Percentiles rank a stretch among this genome's conserved stretches.
These are phyloP conservation scores for Prolemur simus DNA, from an alignment of 2,113 vertebrate species.

Conservation along the genomic window DNA sequence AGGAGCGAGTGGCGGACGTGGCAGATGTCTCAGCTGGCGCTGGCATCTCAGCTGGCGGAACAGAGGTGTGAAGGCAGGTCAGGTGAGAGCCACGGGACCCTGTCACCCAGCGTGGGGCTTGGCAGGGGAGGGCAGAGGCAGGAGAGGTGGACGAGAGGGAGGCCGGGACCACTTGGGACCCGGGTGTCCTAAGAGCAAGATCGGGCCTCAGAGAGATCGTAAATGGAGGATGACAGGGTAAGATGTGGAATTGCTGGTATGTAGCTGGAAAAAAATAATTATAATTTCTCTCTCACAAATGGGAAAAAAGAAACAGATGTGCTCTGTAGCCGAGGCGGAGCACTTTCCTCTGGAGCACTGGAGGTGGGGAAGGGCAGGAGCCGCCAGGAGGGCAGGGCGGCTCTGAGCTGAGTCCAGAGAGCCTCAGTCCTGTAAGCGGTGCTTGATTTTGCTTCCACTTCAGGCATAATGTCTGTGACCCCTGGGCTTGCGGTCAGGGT, in stretches of 20 bases:
- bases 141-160: background rate
- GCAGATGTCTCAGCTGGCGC: background rate
- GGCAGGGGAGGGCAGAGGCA: background rate
- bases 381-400: background rate
- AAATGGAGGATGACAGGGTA: background rate
- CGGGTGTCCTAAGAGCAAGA: background rate
- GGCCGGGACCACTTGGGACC: fast-evolving
- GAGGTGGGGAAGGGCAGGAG: background rate
- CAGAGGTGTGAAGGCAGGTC: background rate
- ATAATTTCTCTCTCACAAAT: background rate
- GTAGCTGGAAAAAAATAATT: background rate
- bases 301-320: background rate
- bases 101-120: background rate
- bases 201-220: fast-evolving
- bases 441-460: fast-evolving
- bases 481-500: background rate
- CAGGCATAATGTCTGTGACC: fast-evolving
- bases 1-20: background rate
- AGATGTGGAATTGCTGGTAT: background rate
- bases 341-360: too few relatives aligned
- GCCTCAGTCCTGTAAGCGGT: fast-evolving
- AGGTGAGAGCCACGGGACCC: background rate
- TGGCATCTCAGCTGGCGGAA: background rate
- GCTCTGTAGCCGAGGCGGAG: background rate
- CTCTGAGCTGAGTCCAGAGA: fast-evolving